Evolutionary conservation across 2,797 vertebrate species (phyloP).

Genomic region (Pipistrellus pipistrellus): DNA sequence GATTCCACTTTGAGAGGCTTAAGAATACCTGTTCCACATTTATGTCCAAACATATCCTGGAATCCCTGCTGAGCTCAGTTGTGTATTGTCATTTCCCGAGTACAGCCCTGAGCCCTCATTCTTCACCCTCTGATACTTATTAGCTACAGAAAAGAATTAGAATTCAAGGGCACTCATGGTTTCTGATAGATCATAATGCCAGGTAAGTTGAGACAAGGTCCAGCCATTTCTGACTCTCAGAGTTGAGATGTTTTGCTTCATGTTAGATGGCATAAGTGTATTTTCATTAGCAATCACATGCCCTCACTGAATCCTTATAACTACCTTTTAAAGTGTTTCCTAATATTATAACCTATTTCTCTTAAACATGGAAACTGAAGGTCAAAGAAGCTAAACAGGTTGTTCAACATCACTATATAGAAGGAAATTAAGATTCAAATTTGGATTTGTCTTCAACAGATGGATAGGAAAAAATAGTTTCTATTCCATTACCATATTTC

Average conservation of each 20-base stretch:
- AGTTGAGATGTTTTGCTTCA: not conserved
- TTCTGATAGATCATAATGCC: not conserved
- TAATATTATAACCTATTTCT: not conserved
- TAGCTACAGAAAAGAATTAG: constrained; percentile 25
- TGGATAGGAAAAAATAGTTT: not conserved
- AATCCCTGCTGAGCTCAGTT: not conserved
- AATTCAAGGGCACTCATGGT: not conserved
- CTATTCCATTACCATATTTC: not conserved
- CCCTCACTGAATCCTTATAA: not conserved
- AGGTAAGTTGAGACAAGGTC: not conserved
- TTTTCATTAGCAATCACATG: not conserved
- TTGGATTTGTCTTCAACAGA: not conserved
- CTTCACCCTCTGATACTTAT: not conserved
- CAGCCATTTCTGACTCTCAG: not conserved
- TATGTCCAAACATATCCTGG: not conserved
- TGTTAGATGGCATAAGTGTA: not conserved
- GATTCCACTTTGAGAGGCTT: not conserved
- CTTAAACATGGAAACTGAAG: not conserved
- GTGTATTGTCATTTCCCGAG: not conserved
- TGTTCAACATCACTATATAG: not conserved
- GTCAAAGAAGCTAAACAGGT: constrained; percentile 7
- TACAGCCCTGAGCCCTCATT: not conserved
- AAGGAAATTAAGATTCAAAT: not conserved
- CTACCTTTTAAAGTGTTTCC: not conserved
- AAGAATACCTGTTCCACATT: not conserved